A percentile compares a stretch with the other conserved stretches of the same genome.
phyloP scores from a whole-genome alignment of 2,113 vertebrate species.

The Beaufortia kweichowensis region DNA sequence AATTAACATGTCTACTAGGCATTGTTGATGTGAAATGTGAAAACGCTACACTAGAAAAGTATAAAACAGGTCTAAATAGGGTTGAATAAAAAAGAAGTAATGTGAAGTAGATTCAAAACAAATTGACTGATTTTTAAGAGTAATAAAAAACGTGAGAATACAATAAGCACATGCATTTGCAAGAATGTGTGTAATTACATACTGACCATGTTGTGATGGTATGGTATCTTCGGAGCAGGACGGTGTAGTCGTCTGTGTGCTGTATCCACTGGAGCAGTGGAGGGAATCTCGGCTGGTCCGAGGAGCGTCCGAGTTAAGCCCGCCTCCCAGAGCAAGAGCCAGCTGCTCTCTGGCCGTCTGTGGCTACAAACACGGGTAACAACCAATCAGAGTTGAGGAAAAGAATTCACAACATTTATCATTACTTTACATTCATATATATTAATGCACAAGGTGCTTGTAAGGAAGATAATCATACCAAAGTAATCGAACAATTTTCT shows the following conservation, averaged over 20 bases:
- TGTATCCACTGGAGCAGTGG: conserved; percentile 83
- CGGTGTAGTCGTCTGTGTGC: conserved; percentile 83
- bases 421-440: too few relatives aligned
- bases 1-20: neutral
- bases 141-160: too few relatives aligned
- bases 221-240: conserved; percentile 84
- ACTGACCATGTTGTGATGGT: conserved; percentile 75
- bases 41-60: neutral
- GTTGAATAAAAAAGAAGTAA: conserved; percentile 1
- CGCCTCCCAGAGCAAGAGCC: conserved; percentile 68
- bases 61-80: neutral
- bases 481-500: neutral
- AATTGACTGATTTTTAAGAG: too few relatives aligned
- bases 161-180: neutral
- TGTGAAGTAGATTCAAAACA: neutral
- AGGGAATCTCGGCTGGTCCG: conserved; percentile 79
- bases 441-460: neutral
- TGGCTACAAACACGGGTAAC: conserved; percentile 48
- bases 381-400: neutral
- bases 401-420: neutral
- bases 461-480: neutral
- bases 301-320: conserved; percentile 67
- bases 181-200: neutral
- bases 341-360: conserved; percentile 75
- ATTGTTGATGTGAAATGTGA: neutral